These are phyloP conservation scores for Hyles lineata DNA, from an alignment of 2,888 invertebrate genomes.

Conservation along the genomic window DNA sequence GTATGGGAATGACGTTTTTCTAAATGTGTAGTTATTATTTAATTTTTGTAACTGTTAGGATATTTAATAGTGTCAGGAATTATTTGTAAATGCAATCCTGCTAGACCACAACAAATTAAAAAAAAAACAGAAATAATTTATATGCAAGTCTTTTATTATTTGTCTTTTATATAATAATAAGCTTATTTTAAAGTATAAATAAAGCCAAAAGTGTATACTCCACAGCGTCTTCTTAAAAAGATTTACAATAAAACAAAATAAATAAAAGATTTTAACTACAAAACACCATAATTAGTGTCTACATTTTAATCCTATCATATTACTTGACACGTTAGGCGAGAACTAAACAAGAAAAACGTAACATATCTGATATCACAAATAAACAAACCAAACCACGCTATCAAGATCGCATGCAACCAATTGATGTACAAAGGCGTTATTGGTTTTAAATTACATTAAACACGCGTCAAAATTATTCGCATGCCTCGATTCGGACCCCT, in stretches of 20 bases:
- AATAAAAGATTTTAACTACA: background rate
- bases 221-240: background rate
- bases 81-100: too few species aligned
- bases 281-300: background rate
- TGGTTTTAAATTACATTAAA: constrained; percentile 43
- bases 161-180: too few species aligned
- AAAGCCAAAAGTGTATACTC: too few species aligned
- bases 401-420: constrained; percentile 28
- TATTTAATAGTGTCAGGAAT: too few species aligned
- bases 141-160: too few species aligned
- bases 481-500: constrained; percentile 44
- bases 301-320: constrained; percentile 31
- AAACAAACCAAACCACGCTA: background rate
- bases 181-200: too few species aligned
- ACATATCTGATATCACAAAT: constrained; percentile 1
- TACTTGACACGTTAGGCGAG: constrained; percentile 17
- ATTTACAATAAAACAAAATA: background rate
- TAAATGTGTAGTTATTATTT: background rate
- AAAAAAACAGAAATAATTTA: too few species aligned
- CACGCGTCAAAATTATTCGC: constrained; percentile 36
- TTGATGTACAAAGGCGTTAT: constrained; percentile 39
- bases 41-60: too few species aligned
- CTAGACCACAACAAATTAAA: too few species aligned
- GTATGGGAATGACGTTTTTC: background rate
- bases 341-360: constrained; percentile 18